Evolutionary conservation across 2,888 invertebrate species (phyloP).

Genomic region (Drosophila atroscutellata): DNA sequence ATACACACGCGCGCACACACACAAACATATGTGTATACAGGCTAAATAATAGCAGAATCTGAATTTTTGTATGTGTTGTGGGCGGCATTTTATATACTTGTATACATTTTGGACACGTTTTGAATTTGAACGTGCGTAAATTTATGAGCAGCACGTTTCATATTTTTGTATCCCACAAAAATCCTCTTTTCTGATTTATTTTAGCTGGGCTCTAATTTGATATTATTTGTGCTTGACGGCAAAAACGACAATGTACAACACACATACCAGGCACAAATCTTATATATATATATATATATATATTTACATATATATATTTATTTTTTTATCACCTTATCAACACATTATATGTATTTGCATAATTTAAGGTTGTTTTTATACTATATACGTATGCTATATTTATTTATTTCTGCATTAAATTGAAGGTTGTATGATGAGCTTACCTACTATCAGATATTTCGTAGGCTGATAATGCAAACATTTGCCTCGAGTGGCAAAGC

Average conservation of each 20-base stretch:
- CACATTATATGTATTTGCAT: conserved; percentile 54
- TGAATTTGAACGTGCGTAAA: conserved; percentile 56
- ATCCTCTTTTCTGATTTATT: conserved; percentile 10
- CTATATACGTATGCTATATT: conserved; percentile 14
- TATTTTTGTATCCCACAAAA: background rate
- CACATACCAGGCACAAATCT: background rate
- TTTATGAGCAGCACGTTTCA: conserved; percentile 62
- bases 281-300: conserved; percentile 2
- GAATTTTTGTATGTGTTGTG: conserved; percentile 45
- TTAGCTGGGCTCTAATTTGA: conserved; percentile 37
- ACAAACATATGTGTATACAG: background rate
- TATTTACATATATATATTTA: conserved; percentile 10
- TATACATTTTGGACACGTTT: conserved; percentile 57
- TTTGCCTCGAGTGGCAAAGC: conserved; percentile 4
- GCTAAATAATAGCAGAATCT: conserved; percentile 36
- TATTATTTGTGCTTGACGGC: conserved; percentile 38
- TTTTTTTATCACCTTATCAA: conserved; percentile 65
- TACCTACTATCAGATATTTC: conserved; percentile 34
- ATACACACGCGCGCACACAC: conserved; percentile 12
- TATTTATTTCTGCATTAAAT: conserved; percentile 10
- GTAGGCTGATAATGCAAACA: conserved; percentile 30
- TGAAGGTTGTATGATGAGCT: conserved; percentile 26
- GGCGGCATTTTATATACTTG: conserved; percentile 47
- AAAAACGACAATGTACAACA: conserved; percentile 14
- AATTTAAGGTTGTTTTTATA: conserved; percentile 23